Base-by-base conservation (phyloP, 1,140 invertebrate species). In the Diorhabda elongata region DNA sequence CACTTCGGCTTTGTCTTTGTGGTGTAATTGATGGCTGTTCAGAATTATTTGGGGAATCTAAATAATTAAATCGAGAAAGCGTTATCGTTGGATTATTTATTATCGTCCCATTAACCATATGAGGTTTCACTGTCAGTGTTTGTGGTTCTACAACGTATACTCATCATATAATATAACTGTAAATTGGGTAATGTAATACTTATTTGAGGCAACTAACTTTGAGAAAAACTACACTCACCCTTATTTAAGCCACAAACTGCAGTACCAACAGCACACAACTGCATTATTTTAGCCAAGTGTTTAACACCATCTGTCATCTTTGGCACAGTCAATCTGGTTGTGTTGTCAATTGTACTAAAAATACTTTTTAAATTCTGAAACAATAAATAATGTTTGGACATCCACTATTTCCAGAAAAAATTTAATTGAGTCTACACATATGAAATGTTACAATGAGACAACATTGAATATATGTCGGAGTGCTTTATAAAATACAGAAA, bases 291-390 rank as follows among this genome's bases (percentile, higher is more conserved):
- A 26, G 44, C 58, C 5, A 67, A 60, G 11, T 42, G 4, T 7
- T 67, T 47, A 43, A 67, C 65, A 60, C 44, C 44, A 44, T 67
- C 65, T 5, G 43, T 26, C 3, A 56, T 45, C 60, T 60, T 67
- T 26, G 65, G 58, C 59, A 67, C 44, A 43, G 42, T 44, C 45
- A 11, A 42, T 67, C 60, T 67, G 4, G 58, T 60, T 1, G 65
- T 60, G 43, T 42, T 42, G 44, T 67, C 65, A 67, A 67, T 67
- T 44, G n/a, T 67, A 41, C 52, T 58, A 42, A 67, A 60, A 26
- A 67, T 60, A 60, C 44, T 67, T 60, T 60, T 67, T 45, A 67
- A 67, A 59, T 67, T 67, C 65, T 67, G 43, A 60, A 67, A 67
- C 11, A 56, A 26, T 2, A 58, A 58, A 9, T n/a, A 58, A 58